These are phyloP conservation scores for Tyrannus savana DNA, from an alignment of 2,113 vertebrate genomes.

Conservation along the genomic window DNA sequence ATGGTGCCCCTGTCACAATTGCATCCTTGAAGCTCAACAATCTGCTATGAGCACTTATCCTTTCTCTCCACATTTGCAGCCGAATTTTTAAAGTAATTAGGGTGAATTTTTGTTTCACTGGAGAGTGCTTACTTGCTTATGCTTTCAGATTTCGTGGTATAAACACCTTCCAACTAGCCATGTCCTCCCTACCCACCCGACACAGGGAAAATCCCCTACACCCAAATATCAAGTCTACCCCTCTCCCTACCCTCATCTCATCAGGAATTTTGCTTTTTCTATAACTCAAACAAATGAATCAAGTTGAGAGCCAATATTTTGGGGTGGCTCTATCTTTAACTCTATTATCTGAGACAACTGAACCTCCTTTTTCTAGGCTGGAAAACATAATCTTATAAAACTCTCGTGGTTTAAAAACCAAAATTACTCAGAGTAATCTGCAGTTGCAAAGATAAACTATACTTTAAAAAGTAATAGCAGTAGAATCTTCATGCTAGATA, in stretches of 20 bases:
- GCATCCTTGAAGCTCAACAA: neutral
- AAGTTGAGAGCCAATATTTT: neutral
- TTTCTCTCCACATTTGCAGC: neutral
- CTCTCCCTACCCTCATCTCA: neutral
- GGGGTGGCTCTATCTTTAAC: neutral
- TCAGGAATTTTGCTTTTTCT: conserved; percentile 11
- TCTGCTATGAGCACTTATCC: neutral
- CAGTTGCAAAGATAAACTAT: neutral
- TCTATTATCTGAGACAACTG: neutral
- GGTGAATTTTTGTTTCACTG: neutral
- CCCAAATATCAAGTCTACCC: neutral
- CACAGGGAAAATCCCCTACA: neutral
- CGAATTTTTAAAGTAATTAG: neutral
- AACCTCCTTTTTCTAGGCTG: neutral
- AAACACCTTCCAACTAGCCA: neutral
- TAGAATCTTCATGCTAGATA: neutral
- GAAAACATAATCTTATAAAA: conserved; percentile 24
- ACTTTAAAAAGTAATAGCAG: neutral
- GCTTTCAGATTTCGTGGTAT: neutral
- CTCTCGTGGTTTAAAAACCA: neutral
- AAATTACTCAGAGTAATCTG: neutral
- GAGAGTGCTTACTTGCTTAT: neutral
- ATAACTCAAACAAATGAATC: conserved; percentile 9
- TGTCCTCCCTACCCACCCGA: neutral
- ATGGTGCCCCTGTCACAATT: neutral